Base-by-base conservation (phyloP, 2,797 vertebrate genomes). In the Picus viridis region DNA sequence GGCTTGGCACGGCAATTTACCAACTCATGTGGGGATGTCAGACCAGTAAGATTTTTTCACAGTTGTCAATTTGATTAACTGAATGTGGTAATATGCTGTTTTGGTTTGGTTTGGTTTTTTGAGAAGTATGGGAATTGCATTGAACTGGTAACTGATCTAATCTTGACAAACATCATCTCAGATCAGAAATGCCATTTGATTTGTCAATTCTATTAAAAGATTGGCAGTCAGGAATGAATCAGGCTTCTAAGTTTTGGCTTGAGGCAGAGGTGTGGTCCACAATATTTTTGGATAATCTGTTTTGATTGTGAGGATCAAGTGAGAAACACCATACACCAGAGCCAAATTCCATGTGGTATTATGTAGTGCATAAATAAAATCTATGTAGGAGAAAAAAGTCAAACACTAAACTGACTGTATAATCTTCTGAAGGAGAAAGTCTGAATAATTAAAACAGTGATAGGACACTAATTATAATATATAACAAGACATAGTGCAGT, bases 1-100 rank as follows among this genome's bases (percentile, higher is more conserved):
- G 99, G 99, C 96, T 98, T 99, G 96, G 99, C 99, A 62, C 98
- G 99, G 53, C 99, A 99, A 90, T 99, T 99, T 98, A 99, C 99
- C 97, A 99, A 99, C 98, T 99, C 99, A 12, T 99, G 98, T 97
- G 99, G 99, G 95, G 99, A 99, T 94, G 99, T 99, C 96, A 98
- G 99, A 97, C 99, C 99, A 96, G 99, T 99, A 97, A 99, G 99
- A 91, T 29, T 75, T 73, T 70, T 36, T 70, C 59, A 51, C 65
- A 78, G 43, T 82, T 94, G 82, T 90, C 63, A 90, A 81, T 85
- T 76, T 2, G 6, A 67, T 70, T 80, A 45, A 75, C 63, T 78
- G 30, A 91, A 58, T 83, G n/a, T 89, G 19, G 12, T 83, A 64
- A 54, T 73, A 56, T 41, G 32, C 36, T 86, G 32, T 67, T n/a